A percentile compares a stretch with the other conserved stretches of the same genome.
Conservation (phyloP, 2,888 invertebrate genomes). For the Parelbella ahira region DNA sequence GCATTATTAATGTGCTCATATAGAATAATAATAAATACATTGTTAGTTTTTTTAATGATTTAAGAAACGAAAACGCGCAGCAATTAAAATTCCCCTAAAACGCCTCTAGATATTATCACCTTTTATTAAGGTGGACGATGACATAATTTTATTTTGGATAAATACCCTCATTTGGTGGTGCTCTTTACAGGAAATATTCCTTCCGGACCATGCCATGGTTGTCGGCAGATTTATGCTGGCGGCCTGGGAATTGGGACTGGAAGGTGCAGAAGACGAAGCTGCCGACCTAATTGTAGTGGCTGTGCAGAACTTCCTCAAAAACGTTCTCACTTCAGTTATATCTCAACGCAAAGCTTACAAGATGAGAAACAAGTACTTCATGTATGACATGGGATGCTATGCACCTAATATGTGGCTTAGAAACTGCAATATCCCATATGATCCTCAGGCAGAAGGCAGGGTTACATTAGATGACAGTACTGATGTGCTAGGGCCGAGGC, state of each 20-base stretch:
- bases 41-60: no score
- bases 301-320: constrained; percentile 89
- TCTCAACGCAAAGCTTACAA: constrained; percentile 91
- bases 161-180: no score
- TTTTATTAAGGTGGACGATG: no score
- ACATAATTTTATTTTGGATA: no score
- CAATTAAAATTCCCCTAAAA: no score
- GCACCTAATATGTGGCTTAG: constrained; percentile 90
- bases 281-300: constrained; percentile 91
- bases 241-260: constrained; percentile 93
- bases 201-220: constrained; percentile 92
- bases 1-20: no score
- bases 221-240: constrained; percentile 90
- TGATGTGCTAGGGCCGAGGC: constrained; percentile 83
- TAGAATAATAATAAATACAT: no score
- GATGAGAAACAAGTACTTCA: constrained; percentile 85
- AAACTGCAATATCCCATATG: constrained; percentile 84
- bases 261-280: constrained; percentile 91
- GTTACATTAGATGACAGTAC: constrained; percentile 81
- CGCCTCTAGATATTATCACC: not conserved
- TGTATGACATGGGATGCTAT: constrained; percentile 89
- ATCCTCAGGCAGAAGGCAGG: constrained; percentile 81
- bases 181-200: constrained; percentile 86
- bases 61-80: no score
- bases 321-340: constrained; percentile 88